These are phyloP conservation scores for Epizoanthus fatuus DNA, from an alignment of 92 coral and sea anemone genomes.

Conservation along the genomic window DNA sequence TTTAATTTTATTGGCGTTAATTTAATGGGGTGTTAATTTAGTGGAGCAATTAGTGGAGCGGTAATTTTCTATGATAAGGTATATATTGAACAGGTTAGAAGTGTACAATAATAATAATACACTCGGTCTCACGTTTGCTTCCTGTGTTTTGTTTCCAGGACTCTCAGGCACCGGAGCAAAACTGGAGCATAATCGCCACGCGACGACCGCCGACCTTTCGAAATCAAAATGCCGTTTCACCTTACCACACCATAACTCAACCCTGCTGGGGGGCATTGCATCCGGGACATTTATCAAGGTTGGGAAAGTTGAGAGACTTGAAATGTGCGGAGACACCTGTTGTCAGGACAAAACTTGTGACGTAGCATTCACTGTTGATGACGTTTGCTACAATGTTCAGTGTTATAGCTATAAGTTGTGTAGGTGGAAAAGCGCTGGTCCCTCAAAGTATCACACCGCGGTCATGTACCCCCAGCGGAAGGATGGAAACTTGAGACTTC, in stretches of 20 bases:
- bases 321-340: slow-evolving; percentile 80
- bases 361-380: slow-evolving; percentile 90
- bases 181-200: neutral
- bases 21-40: too few relatives aligned
- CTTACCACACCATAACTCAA: slow-evolving; percentile 72
- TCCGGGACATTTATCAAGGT: slow-evolving; percentile 90
- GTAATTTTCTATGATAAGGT: too few relatives aligned
- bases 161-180: neutral
- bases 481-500: slow-evolving; percentile 38
- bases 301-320: slow-evolving; percentile 74
- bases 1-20: too few relatives aligned
- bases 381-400: slow-evolving; percentile 85
- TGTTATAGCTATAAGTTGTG: slow-evolving; percentile 90
- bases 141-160: slow-evolving; percentile 5
- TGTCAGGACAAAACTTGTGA: slow-evolving; percentile 85
- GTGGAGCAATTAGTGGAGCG: too few relatives aligned
- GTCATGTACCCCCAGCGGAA: slow-evolving; percentile 76
- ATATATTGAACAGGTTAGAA: too few relatives aligned
- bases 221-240: slow-evolving; percentile 30
- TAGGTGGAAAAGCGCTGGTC: slow-evolving; percentile 61
- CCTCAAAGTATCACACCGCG: slow-evolving; percentile 79
- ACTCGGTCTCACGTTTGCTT: too few relatives aligned
- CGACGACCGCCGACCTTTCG: slow-evolving; percentile 28
- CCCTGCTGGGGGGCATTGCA: slow-evolving; percentile 87
- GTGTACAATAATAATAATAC: too few relatives aligned